phyloP scores from a whole-genome alignment of 2,888 invertebrate genomes.

The Acleris emargana region DNA sequence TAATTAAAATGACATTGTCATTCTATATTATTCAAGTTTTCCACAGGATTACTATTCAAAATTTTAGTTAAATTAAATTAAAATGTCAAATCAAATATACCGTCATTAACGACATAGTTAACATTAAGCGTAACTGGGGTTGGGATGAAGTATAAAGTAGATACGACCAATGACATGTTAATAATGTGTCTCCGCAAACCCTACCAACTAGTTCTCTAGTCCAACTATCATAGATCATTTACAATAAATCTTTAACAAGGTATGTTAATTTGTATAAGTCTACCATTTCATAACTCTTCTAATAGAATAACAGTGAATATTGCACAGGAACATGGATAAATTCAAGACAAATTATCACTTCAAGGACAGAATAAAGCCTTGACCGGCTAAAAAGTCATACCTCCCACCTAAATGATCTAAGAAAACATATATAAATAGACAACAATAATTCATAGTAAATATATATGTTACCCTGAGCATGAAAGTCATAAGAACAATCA shows the following conservation, averaged over 20 bases:
- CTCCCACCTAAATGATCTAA: slow-evolving; percentile 62
- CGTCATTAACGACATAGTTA: not conserved
- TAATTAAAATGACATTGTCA: too few species aligned
- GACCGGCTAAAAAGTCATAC: slow-evolving; percentile 73
- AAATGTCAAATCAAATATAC: not conserved
- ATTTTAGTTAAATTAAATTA: too few species aligned
- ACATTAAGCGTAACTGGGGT: not conserved
- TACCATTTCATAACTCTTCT: slow-evolving; percentile 60
- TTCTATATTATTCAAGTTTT: too few species aligned
- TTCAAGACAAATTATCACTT: slow-evolving; percentile 48
- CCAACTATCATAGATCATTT: slow-evolving; percentile 67
- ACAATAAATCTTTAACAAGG: slow-evolving; percentile 68
- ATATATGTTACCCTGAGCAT: slow-evolving; percentile 77
- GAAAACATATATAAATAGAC: slow-evolving; percentile 64
- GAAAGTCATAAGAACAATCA: slow-evolving; percentile 79
- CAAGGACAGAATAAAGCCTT: slow-evolving; percentile 52
- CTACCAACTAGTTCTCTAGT: slow-evolving; percentile 59
- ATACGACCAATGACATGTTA: slow-evolving; percentile 26
- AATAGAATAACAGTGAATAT: slow-evolving; percentile 60
- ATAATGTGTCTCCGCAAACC: slow-evolving; percentile 28
- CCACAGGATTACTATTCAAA: too few species aligned
- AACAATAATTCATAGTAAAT: slow-evolving; percentile 58
- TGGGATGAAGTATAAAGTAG: not conserved
- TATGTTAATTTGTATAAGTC: slow-evolving; percentile 55
- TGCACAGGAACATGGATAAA: slow-evolving; percentile 49